phyloP scores from a whole-genome alignment of 2,113 vertebrate species.

The Ailurus styani region DNA sequence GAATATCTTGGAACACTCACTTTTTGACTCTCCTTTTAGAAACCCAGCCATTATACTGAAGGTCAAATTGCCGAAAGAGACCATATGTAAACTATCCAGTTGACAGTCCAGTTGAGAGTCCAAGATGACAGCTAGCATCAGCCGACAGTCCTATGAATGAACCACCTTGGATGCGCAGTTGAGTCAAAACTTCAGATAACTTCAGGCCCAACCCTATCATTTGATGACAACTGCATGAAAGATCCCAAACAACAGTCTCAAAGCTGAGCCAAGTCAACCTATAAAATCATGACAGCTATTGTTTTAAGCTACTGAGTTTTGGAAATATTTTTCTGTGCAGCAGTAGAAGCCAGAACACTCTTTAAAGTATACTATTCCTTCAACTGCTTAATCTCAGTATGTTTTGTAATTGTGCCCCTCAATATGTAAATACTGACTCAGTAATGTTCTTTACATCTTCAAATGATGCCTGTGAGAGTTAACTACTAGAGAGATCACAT shows the following conservation, averaged over 20 bases:
- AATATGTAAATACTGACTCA: neutral
- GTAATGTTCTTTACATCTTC: neutral
- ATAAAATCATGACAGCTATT: neutral
- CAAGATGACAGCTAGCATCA: neutral
- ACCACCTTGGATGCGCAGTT: neutral
- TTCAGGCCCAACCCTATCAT: neutral
- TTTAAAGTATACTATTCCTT: neutral
- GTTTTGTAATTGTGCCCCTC: neutral
- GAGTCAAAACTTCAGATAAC: neutral
- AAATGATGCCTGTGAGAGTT: neutral
- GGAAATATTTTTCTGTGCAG: neutral
- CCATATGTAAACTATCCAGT: neutral
- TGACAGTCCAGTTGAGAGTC: neutral
- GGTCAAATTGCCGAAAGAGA: neutral
- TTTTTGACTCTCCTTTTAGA: neutral
- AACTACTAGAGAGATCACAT: neutral
- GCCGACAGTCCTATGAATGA: neutral
- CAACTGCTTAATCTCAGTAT: neutral
- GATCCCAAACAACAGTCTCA: neutral
- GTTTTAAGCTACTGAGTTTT: neutral
- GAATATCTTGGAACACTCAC: neutral
- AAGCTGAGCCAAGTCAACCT: neutral
- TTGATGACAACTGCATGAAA: neutral
- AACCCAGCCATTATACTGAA: neutral
- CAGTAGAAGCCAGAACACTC: neutral